Evolutionary conservation across 2,797 vertebrate species (phyloP), one percentile per base, ranked within the genome.

Genomic region (Tympanoctomys barrerae): DNA sequence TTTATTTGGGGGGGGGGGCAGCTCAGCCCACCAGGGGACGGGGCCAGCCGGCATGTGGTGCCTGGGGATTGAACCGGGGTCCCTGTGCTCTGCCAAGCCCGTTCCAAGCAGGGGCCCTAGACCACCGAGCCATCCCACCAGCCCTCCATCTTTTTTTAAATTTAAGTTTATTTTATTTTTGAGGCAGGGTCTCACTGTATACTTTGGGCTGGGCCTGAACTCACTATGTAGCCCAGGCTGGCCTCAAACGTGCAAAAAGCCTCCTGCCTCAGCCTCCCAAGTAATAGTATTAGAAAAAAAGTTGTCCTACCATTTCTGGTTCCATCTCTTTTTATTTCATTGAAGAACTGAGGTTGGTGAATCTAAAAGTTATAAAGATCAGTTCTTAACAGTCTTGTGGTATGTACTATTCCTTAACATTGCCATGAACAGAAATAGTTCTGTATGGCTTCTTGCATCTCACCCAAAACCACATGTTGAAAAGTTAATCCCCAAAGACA

Each of bases 311-410:
- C 70, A 71, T 7, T 19, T 36, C 70, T 39, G 36, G 70, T 36
- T 39, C 24, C 84, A 91, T 83, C 12, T n/a, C 49, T 94, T 70
- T 95, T 79, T 88, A 61, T 66, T 93, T 78, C 81, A 89, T 39
- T 94, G 59, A 94, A 64, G 85, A 46, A 93, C 49, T 68, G 68
- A 89, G 62, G 71, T 8, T 28, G 5, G 36, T 86, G 28, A 84
- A 84, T 90, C 81, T 75, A 77, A 68, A 95, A 94, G 68, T 82
- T 7, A 49, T 62, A 82, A 78, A 84, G 75, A 87, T 59, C 24
- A 22, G 28, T 71, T 7, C 28, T 87, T 62, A 81, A 57, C 0
- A 39, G 24, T 89, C 81, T 54, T 92, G 87, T 78, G 36, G 24
- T 87, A 79, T 46, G 82, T 7, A 68, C 33, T 26, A 83, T 71